A percentile compares a stretch with the other conserved stretches of the same genome.
Evolutionary conservation across 1,140 invertebrate genomes (phyloP).

Genomic region (Drosophila repleta): DNA sequence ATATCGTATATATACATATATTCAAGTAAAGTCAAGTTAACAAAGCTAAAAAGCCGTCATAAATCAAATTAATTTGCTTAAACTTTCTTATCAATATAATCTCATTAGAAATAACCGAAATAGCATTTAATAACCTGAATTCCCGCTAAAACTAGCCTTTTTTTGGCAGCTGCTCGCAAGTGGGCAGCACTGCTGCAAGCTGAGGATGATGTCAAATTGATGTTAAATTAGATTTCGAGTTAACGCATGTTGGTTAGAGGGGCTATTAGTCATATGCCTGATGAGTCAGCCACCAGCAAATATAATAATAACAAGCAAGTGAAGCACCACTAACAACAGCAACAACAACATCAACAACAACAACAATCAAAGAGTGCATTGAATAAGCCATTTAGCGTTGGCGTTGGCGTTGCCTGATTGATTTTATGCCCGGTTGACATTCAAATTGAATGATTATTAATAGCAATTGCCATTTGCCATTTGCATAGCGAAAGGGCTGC

Average conservation of each 20-base stretch:
- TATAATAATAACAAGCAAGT: conserved; percentile 9
- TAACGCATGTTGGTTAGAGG: background rate
- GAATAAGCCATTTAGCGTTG: conserved; percentile 40
- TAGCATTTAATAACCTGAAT: too few relatives aligned
- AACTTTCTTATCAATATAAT: too few relatives aligned
- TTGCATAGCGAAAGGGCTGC: conserved; percentile 20
- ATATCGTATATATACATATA: too few relatives aligned
- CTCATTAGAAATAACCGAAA: too few relatives aligned
- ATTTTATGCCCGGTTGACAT: conserved; percentile 15
- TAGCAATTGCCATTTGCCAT: conserved; percentile 10
- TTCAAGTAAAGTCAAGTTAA: too few relatives aligned
- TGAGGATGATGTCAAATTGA: background rate
- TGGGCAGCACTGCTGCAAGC: background rate
- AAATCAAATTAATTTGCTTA: too few relatives aligned
- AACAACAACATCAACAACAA: conserved; percentile 3
- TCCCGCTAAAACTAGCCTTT: too few relatives aligned
- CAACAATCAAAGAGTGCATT: conserved; percentile 7
- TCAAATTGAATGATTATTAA: conserved; percentile 14
- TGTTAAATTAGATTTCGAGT: background rate
- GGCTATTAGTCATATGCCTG: conserved; percentile 26
- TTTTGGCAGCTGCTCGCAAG: too few relatives aligned
- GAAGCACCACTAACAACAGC: conserved; percentile 2
- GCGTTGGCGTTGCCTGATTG: conserved; percentile 35
- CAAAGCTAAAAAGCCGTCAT: too few relatives aligned
- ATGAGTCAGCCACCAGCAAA: conserved; percentile 22